phyloP scores from a whole-genome alignment of 1,140 invertebrate genomes.

The Patella vulgata region DNA sequence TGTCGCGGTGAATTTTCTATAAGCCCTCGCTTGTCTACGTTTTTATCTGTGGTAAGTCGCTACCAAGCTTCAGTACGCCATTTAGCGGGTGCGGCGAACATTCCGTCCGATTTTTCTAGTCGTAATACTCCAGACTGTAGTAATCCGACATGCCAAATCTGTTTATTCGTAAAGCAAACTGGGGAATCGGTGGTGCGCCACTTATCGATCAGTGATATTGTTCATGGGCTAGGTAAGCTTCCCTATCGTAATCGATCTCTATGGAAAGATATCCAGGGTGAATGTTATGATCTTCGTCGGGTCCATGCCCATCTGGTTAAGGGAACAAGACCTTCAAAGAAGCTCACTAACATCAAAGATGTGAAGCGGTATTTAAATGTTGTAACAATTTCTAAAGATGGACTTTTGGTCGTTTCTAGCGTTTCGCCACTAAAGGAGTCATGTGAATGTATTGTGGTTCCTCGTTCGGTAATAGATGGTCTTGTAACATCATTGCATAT shows the following conservation, averaged over 20 bases:
- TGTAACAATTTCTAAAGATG: slow-evolving; percentile 34
- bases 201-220: slow-evolving; percentile 9
- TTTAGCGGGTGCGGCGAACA: slow-evolving; percentile 20
- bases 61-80: slow-evolving; percentile 29
- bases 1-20: slow-evolving; percentile 37
- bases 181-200: slow-evolving; percentile 15
- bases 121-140: slow-evolving; percentile 25
- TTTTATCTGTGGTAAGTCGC: slow-evolving; percentile 29
- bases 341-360: slow-evolving; percentile 25
- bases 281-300: slow-evolving; percentile 24
- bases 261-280: slow-evolving; percentile 21
- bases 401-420: slow-evolving; percentile 28
- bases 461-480: slow-evolving; percentile 28
- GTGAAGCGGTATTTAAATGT: slow-evolving; percentile 30
- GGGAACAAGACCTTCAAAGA: slow-evolving; percentile 32
- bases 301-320: slow-evolving; percentile 20
- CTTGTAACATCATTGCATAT: slow-evolving; percentile 28
- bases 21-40: slow-evolving; percentile 26
- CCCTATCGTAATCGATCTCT: slow-evolving; percentile 24
- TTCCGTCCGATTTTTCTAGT: slow-evolving; percentile 32
- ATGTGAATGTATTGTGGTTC: slow-evolving; percentile 24
- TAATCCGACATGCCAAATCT: slow-evolving; percentile 16
- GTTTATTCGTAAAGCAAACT: slow-evolving; percentile 4
- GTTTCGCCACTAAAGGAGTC: neutral
- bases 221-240: slow-evolving; percentile 9